Evolutionary conservation across 2,797 vertebrate species (phyloP), one percentile per base, ranked within the genome.

Genomic region (Mormyrus hasselquistii): DNA sequence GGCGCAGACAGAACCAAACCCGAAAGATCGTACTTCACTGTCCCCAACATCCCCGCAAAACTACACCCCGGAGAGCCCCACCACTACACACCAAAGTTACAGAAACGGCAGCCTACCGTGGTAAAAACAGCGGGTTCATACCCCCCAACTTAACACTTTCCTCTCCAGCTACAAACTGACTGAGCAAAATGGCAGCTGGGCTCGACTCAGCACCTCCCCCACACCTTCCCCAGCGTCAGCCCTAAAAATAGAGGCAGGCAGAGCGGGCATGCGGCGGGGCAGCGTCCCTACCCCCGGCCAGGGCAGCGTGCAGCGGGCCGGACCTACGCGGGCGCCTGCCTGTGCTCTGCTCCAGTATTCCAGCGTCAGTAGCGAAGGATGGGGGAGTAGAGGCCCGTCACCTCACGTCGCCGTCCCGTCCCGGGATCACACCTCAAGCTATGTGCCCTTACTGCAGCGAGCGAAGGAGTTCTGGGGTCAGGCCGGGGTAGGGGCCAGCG

Each of bases 191-290:
- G 38, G 88, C 38, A 87, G 87, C 88, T 44, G 57, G 87, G 89
- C 2, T 62, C 55, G 84, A 87, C 90, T 86, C 88, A 87, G 87
- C 88, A 38, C 8, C 59, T 89, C 73, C 90, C 84, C 88, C 44
- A 82, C 19, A 73, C 84, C 12, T 41, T 9, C 76, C 90, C 73
- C 55, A 76, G 89, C 87, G 83, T 91, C 89, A 90, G 82, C 90
- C 88, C 94, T 95, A 96, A 94, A 96, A 94, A 95, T 96, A 96
- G 93, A 62, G 38, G n/a, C 59, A 34, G 85, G 47, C 1, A 86
- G 79, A 88, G 73, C 86, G 59, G 65, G 62, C 69, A 25, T 53
- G 55, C 7, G 19, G 50, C 29, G 34, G 59, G 85, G 53, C 47
- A 57, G 85, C 53, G 53, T 19, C 85, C 83, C 49, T 6, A 50